Base-by-base conservation (phyloP, 1,140 invertebrate genomes). In the Drosophila pruinosa region DNA sequence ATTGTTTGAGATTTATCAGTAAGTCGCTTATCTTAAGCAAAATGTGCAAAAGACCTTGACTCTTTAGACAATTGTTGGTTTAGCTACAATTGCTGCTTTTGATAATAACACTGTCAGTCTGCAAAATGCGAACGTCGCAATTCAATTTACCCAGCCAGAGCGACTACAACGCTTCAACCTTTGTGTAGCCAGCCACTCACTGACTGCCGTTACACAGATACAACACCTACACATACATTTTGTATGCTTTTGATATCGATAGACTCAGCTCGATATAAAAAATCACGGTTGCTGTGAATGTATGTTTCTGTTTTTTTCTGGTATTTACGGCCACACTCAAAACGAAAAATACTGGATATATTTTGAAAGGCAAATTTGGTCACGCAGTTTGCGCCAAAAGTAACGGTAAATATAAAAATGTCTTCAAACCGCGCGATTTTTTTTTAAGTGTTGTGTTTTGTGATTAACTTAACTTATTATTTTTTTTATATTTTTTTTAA, bases 161-260 rank as follows among this genome's bases (percentile, higher is more conserved):
- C 56, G 5, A 52, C 39, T 14, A 15, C 45, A 7, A 48, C 43
- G 57, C 43, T 21, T 28, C 65, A 62, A 62, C 65, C 65, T 62
- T 69, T 69, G 65, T 69, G 57, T 69, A 45, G 47, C 24, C 17
- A n/a, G n/a, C n/a, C n/a, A n/a, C n/a, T n/a, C n/a, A n/a, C n/a
- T n/a, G n/a, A 69, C 64, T 69, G 24, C 47, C 12, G 8, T 24
- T 21, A 68, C 65, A 62, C 43, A 61, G 38, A 62, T 52, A 69
- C 56, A 31, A 59, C n/a, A 28, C 8, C 14, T 4, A 24, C 45
- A 61, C 26, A 58, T 12, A 22, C 12, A 39, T 21, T 24, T 36
- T 50, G 24, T 31, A n/a, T n/a, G n/a, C n/a, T 31, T 48, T 7
- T 24, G 21, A 6, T 68, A 68, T 52, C 64, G 57, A 68, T 61